A percentile compares a stretch with the other conserved stretches of the same genome.
Conservation (phyloP, 2,888 invertebrate genomes). For the Drosophila meridiana region DNA sequence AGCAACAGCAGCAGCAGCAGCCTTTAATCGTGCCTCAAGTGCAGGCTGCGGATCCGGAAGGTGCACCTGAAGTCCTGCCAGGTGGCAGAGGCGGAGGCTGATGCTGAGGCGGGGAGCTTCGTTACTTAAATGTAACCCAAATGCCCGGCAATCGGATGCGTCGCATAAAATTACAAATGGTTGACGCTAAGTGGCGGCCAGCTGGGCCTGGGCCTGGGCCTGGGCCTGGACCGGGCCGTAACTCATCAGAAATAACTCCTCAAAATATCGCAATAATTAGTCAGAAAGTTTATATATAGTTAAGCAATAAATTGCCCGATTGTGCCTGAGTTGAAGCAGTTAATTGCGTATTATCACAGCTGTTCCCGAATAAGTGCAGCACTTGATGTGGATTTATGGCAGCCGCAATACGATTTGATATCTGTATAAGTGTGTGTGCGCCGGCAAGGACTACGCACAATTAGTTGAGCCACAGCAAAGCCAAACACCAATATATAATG, state of each 20-base stretch:
- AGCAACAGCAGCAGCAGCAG: constrained; percentile 1
- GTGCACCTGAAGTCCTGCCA: constrained; percentile 26
- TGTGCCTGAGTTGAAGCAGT: constrained; percentile 45
- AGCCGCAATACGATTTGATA: constrained; percentile 38
- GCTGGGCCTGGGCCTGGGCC: constrained; percentile 15
- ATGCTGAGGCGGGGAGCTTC: constrained; percentile 19
- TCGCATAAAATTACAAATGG: constrained; percentile 70
- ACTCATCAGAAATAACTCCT: constrained; percentile 22
- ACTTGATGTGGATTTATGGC: constrained; percentile 67
- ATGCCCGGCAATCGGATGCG: constrained; percentile 76
- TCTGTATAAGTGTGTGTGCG: constrained; percentile 5
- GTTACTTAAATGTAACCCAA: constrained; percentile 72
- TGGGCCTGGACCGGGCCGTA: constrained; percentile 13
- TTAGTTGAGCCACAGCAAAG: constrained; percentile 73
- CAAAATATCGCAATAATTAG: constrained; percentile 46
- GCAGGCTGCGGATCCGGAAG: constrained; percentile 55
- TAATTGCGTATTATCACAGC: constrained; percentile 65
- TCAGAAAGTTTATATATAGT: constrained; percentile 23
- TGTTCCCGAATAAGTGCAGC: constrained; percentile 56
- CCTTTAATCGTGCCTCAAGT: constrained; percentile 47
- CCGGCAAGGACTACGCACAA: constrained; percentile 53
- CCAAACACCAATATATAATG: constrained; percentile 68
- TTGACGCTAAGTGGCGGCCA: constrained; percentile 56
- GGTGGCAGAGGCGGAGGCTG: neutral
- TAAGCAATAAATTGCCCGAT: constrained; percentile 47